These are phyloP conservation scores for Aptenodytes forsteri DNA, from an alignment of 2,113 vertebrate species.

Conservation along the genomic window DNA sequence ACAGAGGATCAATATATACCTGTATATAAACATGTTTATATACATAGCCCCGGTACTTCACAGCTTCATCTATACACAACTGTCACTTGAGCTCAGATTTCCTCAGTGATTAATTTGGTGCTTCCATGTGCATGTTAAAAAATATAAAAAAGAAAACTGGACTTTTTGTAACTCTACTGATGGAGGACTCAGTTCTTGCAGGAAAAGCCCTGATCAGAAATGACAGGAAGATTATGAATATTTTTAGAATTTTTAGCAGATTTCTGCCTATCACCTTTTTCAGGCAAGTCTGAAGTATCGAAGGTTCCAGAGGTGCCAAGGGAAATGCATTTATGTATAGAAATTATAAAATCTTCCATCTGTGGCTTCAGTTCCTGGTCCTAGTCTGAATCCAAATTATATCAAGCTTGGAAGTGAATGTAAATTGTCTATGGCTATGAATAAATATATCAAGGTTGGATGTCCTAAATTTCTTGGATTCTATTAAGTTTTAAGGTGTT, in stretches of 20 bases:
- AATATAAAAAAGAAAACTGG: not conserved
- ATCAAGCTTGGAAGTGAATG: not conserved
- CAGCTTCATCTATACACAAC: not conserved
- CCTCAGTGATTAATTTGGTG: not conserved
- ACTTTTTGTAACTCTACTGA: not conserved
- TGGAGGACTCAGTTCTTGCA: not conserved
- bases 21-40: not conserved
- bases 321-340: slow-evolving; percentile 38
- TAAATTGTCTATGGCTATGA: not conserved
- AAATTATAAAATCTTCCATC: slow-evolving; percentile 14
- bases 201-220: not conserved
- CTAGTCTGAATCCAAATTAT: not conserved
- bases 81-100: not conserved
- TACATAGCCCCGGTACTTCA: not conserved
- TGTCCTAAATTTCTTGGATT: not conserved
- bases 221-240: not conserved
- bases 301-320: not conserved
- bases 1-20: no score
- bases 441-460: not conserved
- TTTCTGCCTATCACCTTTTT: not conserved
- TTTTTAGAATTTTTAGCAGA: not conserved
- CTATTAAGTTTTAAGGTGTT: not conserved
- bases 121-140: not conserved
- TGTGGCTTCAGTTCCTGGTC: not conserved
- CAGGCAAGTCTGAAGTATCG: not conserved